A percentile compares a stretch with the other conserved stretches of the same genome.
These are phyloP conservation scores for Crypturellus tataupa DNA, from an alignment of 2,797 vertebrate species.

Conservation along the genomic window DNA sequence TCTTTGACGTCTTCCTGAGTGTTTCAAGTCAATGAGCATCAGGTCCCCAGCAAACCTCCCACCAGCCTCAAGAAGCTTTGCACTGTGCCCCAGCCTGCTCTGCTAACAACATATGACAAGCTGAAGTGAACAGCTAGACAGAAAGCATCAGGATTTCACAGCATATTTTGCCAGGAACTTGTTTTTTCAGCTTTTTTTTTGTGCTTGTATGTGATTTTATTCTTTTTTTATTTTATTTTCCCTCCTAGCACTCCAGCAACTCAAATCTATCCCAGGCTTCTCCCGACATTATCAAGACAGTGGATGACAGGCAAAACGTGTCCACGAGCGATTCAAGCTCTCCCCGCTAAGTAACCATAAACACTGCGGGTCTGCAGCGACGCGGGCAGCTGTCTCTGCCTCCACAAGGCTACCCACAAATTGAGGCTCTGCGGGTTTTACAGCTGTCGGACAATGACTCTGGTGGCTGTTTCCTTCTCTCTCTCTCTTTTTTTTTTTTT, in stretches of 20 bases:
- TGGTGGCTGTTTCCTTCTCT: neutral
- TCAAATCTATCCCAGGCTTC: neutral
- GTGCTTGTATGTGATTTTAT: no score
- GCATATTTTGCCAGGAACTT: neutral
- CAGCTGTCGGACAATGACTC: neutral
- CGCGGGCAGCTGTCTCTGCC: conserved; percentile 9
- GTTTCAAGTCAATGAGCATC: neutral
- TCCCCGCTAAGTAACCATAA: neutral
- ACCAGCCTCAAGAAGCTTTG: neutral
- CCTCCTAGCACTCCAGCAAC: neutral
- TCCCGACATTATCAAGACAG: conserved; percentile 22
- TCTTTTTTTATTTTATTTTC: neutral
- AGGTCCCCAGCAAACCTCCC: neutral
- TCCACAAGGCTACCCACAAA: neutral
- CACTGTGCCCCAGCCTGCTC: neutral
- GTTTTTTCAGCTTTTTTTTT: neutral
- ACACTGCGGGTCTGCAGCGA: neutral
- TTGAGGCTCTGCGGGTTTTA: neutral
- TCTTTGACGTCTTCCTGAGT: neutral
- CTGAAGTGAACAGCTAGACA: neutral
- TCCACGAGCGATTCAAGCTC: neutral
- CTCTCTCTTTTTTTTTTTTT: no score
- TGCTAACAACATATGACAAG: conserved; percentile 11
- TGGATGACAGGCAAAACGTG: neutral
- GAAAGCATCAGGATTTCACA: conserved; percentile 1